Base-by-base conservation (phyloP, 2,888 invertebrate species). In the Limenitis camilla region DNA sequence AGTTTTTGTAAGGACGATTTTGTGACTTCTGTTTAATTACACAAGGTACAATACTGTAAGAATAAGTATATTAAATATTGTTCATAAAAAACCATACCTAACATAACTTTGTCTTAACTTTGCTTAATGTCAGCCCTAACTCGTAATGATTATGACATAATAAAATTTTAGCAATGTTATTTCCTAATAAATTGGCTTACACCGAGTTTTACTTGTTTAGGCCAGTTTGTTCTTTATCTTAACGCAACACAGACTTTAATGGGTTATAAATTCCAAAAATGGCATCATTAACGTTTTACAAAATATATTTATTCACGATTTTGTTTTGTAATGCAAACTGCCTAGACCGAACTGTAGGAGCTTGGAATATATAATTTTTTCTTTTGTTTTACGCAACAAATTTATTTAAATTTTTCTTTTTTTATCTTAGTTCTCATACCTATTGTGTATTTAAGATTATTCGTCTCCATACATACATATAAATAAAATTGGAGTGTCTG, bases 261-360 rank as follows among this genome's bases (percentile, higher is more conserved):
- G 61, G 58, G 55, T 50, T 59, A 60, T 65, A 62, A 64, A 65
- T 62, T 61, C 49, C 49, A 58, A 59, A 60, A 63, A 63, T 59
- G 53, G 59, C 50, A 56, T 50, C 63, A 58, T 63, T 62, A 64
- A 53, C 61, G 60, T 61, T 55, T 56, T 52, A 53, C 55, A 53
- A 57, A 58, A 59, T 53, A 52, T 62, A 61, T 57, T 60, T 59
- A 61, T 56, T 47, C 46, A 46, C 48, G 45, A 51, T 53, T 51
- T 59, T 54, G 49, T 59, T 56, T 55, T 49, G 53, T 61, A 58
- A 54, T 52, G 45, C 42, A 50, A 56, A 47, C 45, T 39, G 42
- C 29, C 11, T 36, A 42, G 6, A 46, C 7, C 7, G 7, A 47
- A 28, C 38, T 30, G 38, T 6, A 36, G 9, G 30, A 32, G 29